Base-by-base conservation (phyloP, 2,888 invertebrate genomes). In the Caenorhabditis becei region DNA sequence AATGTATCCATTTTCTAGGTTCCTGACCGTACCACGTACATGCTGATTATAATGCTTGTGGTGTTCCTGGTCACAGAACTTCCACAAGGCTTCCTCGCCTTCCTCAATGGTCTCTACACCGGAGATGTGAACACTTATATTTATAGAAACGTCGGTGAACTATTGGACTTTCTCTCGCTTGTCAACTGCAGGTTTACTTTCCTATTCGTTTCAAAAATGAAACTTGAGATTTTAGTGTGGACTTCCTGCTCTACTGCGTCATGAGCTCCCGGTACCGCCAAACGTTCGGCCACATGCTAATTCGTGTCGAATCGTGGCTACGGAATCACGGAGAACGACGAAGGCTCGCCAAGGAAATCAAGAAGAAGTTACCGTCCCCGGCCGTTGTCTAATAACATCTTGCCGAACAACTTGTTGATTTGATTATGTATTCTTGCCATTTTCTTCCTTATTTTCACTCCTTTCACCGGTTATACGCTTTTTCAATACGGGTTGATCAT, bases 41-140 rank as follows among this genome's bases (percentile, higher is more conserved):
- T 88, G 84, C 79, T 88, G 0, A 83, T 87, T 16, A 84, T 87
- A 2, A 86, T 88, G 86, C 70, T 88, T 41, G 79, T 83, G 2
- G 88, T 88, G 1, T 88, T 88, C 65, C 74, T 88, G 61, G 80
- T 88, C 37, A 88, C 88, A 0, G 88, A 88, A 62, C 58, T 88
- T 53, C 88, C 88, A 11, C 88, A 88, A 56, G 87, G 87, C 10
- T 80, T 88, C 54, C 47, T 88, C 54, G 88, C 88, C 11, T 66
- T 88, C 20, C 54, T 88, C 0, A 86, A 88, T 72, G 88, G 84
- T 7, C 61, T 88, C 24, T 87, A 84, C 69, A 87, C 88, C 8
- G 77, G 79, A 32, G 86, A 88, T 53, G 79, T 88, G 16, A 79
- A 88, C 74, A 81, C 78, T 23, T 86, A 86, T 65, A 86, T 88